Evolutionary conservation across 2,797 vertebrate species (phyloP), one percentile per base, ranked within the genome.

Genomic region (Pelobates cultripes): DNA sequence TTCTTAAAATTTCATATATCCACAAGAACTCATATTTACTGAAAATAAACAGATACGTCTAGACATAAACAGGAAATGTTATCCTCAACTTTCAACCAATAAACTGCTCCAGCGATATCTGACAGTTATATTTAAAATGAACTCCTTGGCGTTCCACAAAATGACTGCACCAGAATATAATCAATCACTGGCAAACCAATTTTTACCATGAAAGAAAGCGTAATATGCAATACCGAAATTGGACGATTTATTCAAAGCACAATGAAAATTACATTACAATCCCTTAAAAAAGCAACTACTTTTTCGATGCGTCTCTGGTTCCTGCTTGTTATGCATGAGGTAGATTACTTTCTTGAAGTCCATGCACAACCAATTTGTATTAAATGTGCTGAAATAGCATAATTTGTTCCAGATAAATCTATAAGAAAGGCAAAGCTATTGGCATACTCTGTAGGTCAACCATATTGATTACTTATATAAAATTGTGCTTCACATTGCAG

Each of bases 321-420:
- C 28, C 28, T 2, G 5, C 55, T 40, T 40, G 28, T 64, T 64
- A 64, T 14, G 14, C 8, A 40, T n/a, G 14, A 28, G 61, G 61
- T 64, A 28, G 61, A 68, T 68, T 68, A 14, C 42, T 68, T 68
- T 68, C 66, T 68, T 42, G 66, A 42, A 68, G 66, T 68, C 40
- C 41, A 68, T 13, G 42, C 66, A 43, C 42, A 42, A 68, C 66
- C 66, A 68, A 13, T 68, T 68, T 68, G 40, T 13, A 68, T 68
- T 68, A 68, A 68, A 68, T 68, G 3, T 68, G 66, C 66, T 68
- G 66, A 68, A 68, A 68, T 68, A 3, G 14, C 66, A 68, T 42
- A 42, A 68, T 68, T 43, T 68, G 66, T 12, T 68, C 66, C 66
- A 43, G 6, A 43, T 43, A 68, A 68, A 68, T 42, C 66, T 43